phyloP scores from a whole-genome alignment of 2,797 vertebrate species.

The Sebastes reedi region DNA sequence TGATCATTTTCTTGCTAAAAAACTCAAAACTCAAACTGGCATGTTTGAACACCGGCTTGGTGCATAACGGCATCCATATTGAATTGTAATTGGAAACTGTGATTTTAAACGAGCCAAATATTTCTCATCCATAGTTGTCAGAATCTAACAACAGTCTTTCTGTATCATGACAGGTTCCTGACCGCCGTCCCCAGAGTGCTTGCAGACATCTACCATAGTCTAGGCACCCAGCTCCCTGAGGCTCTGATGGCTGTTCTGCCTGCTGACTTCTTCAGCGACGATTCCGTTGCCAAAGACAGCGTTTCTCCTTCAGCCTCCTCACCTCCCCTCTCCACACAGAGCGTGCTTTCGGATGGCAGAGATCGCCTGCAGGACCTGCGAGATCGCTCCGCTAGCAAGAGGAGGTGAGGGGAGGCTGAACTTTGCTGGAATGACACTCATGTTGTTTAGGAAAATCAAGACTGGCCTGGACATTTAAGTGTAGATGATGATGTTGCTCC shows the following conservation, averaged over 20 bases:
- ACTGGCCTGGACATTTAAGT: not conserved
- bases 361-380: conserved; percentile 89
- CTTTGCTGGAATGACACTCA: not conserved
- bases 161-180: conserved; percentile 83
- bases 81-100: not conserved
- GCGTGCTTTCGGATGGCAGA: conserved; percentile 43
- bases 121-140: not conserved
- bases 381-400: conserved; percentile 87
- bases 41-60: not conserved
- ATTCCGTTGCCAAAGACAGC: conserved; percentile 87
- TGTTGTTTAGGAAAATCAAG: not conserved
- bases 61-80: not conserved
- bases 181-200: conserved; percentile 86
- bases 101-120: not conserved
- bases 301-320: conserved; percentile 79
- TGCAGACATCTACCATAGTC: conserved; percentile 89
- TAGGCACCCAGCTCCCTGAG: conserved; percentile 90
- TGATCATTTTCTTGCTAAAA: not conserved
- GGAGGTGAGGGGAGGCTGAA: conserved; percentile 76
- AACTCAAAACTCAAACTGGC: not conserved
- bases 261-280: conserved; percentile 93
- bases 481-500: not conserved
- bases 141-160: not conserved
- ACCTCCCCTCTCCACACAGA: conserved; percentile 65
- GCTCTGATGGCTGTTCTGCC: conserved; percentile 88